Evolutionary conservation across 2,113 vertebrate species (phyloP), one percentile per base, ranked within the genome.

Genomic region (Cynopterus brachyotis): DNA sequence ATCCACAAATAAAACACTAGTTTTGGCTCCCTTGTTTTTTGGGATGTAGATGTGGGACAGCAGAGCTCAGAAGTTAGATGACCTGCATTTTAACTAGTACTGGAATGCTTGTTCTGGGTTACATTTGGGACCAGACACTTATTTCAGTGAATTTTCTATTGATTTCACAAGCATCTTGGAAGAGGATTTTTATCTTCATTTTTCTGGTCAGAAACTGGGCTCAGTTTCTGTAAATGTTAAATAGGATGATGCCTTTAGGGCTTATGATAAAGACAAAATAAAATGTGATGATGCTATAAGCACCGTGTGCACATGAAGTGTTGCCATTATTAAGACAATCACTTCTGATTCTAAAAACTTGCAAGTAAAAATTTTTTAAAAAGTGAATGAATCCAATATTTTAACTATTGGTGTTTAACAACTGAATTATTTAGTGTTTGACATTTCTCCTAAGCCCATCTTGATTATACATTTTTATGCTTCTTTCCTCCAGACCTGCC

Each of bases 221-320:
- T 96, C 24, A 40, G 76, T 93, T 96, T 95, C 86, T 62, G 0
- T 80, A 84, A 57, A 47, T 62, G 1, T 70, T 40, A 88, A 96
- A 69, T 24, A 40, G 32, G 32, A 55, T 59, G 42, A 82, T n/a
- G 11, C 17, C 59, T 84, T 91, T 42, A 83, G 40, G 62, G 57
- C 59, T 69, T 62, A 20, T 45, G 28, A 47, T 86, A n/a, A 78
- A 30, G 45, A 59, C 32, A 45, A 50, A 75, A 66, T 12, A 55
- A 57, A 6, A 53, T 0, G 1, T 70, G 42, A 80, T 50, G 70
- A 64, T 24, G 15, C 8, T 76, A 86, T 69, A 62, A 92, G 32
- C 26, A 53, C 12, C n/a, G 3, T 47, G 15, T 37, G 30, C 82
- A 28, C 12, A 17, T 47, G 59, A 82, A 67, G 72, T 4, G 13